Conservation (phyloP, 2,888 invertebrate species). For the Pycnomerus fuliginosus region DNA sequence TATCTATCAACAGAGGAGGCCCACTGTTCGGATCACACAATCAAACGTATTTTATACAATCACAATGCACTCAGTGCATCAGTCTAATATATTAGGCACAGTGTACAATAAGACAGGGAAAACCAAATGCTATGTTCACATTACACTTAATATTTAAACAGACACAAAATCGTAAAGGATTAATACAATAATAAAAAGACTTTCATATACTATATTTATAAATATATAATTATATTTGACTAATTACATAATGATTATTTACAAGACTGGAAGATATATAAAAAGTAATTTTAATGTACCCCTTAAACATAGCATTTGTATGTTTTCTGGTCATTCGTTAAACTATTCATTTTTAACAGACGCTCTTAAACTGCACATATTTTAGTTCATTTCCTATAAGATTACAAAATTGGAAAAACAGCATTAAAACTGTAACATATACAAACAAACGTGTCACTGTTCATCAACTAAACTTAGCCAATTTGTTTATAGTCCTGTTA, state of each 20-base stretch:
- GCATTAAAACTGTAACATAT: conserved; percentile 44
- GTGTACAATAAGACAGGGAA: conserved; percentile 44
- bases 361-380: conserved; percentile 39
- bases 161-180: too few species aligned
- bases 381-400: conserved; percentile 36
- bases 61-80: conserved; percentile 35
- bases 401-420: conserved; percentile 46
- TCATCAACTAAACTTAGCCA: conserved; percentile 42
- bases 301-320: conserved; percentile 34
- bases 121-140: conserved; percentile 46
- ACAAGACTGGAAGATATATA: too few species aligned
- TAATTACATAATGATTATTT: too few species aligned
- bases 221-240: too few species aligned
- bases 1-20: conserved; percentile 51
- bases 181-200: too few species aligned
- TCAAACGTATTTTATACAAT: conserved; percentile 30
- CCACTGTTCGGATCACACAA: conserved; percentile 51
- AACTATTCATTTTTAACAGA: conserved; percentile 48
- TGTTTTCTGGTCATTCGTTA: conserved; percentile 39
- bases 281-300: not conserved
- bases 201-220: too few species aligned
- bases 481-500: conserved; percentile 46
- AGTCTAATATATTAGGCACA: conserved; percentile 51
- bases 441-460: conserved; percentile 44
- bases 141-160: too few species aligned